Conservation (phyloP, 2,113 vertebrate genomes). For the Craseonycteris thonglongyai region DNA sequence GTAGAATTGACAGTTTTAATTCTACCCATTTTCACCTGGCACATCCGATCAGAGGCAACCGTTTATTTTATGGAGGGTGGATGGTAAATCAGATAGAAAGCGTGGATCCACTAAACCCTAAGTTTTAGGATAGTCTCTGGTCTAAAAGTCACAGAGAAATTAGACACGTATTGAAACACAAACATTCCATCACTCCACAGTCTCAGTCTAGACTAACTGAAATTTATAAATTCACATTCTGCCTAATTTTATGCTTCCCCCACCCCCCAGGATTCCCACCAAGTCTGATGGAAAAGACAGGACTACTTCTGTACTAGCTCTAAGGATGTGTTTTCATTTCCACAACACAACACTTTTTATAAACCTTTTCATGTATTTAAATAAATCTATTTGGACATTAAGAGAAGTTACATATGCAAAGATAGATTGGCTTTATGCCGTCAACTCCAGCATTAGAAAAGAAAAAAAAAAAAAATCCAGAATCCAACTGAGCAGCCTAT, state of each 20-base stretch:
- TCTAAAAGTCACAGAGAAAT: conserved; percentile 30
- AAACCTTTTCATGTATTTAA: conserved; percentile 26
- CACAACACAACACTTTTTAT: neutral
- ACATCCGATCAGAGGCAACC: conserved; percentile 37
- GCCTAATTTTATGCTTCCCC: conserved; percentile 3
- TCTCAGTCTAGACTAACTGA: neutral
- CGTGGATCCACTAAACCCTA: neutral
- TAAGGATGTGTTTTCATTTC: conserved; percentile 30
- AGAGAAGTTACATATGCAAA: neutral
- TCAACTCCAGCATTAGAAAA: neutral
- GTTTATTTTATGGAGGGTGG: conserved; percentile 45
- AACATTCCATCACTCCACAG: neutral
- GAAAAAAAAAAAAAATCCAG: neutral
- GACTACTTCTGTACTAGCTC: conserved; percentile 35
- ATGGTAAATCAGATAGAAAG: conserved; percentile 19
- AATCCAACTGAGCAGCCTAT: neutral
- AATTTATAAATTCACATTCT: conserved; percentile 38
- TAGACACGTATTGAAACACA: neutral
- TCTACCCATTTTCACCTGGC: conserved; percentile 58
- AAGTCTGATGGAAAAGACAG: conserved; percentile 33
- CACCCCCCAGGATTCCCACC: neutral
- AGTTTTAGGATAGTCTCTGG: neutral
- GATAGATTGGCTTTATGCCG: neutral
- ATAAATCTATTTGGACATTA: conserved; percentile 21
- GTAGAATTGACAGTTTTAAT: conserved; percentile 62